These are phyloP conservation scores for Danionella dracula DNA, from an alignment of 2,797 vertebrate genomes.

Conservation along the genomic window DNA sequence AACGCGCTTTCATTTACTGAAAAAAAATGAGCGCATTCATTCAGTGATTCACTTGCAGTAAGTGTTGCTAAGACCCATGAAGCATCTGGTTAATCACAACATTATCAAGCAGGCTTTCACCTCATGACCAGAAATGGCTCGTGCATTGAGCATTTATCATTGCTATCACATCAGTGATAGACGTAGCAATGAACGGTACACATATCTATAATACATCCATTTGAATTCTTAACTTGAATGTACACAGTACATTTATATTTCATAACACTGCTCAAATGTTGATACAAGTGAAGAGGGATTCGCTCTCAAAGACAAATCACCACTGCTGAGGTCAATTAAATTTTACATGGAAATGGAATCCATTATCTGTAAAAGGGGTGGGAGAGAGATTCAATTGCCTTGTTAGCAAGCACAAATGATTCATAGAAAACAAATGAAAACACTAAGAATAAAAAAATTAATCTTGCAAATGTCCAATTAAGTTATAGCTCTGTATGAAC, in stretches of 20 bases:
- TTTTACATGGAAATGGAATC: not conserved
- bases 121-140: conserved; percentile 1
- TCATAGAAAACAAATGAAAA: too few species aligned
- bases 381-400: not conserved
- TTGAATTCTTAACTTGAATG: not conserved
- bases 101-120: conserved; percentile 20
- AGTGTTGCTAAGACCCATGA: conserved; percentile 10
- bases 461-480: too few species aligned
- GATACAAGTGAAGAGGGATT: not conserved
- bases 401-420: not conserved
- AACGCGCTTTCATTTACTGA: not conserved
- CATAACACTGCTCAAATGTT: not conserved
- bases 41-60: not conserved
- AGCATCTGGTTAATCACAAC: conserved; percentile 9
- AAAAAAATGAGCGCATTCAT: conserved; percentile 4
- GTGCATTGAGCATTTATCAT: not conserved
- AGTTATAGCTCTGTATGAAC: too few species aligned
- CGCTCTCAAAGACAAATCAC: not conserved
- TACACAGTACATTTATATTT: not conserved
- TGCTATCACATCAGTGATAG: too few species aligned
- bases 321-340: not conserved
- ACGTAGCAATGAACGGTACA: too few species aligned
- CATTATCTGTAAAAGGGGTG: not conserved
- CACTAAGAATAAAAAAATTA: too few species aligned
- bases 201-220: too few species aligned